Evolutionary conservation across 2,113 vertebrate species (phyloP).

Genomic region (Toxotes jaculatrix): DNA sequence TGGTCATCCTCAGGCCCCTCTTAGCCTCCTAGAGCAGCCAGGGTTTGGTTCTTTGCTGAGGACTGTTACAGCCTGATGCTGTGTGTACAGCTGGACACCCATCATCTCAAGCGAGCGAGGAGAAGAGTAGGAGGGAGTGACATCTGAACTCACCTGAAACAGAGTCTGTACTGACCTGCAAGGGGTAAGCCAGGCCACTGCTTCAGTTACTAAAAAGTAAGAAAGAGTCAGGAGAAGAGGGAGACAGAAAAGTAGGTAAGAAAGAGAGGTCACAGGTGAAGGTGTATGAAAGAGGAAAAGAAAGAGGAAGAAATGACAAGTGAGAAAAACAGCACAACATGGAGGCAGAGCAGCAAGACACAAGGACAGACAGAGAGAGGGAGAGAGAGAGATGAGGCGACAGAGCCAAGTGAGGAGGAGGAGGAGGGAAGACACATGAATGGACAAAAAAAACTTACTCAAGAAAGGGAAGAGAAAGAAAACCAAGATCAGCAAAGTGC

Average conservation of each 20-base stretch:
- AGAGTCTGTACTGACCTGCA: conserved; percentile 19
- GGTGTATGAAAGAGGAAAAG: background rate
- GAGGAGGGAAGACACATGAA: conserved; percentile 23
- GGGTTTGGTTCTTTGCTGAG: conserved; percentile 25
- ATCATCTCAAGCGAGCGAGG: conserved; percentile 24
- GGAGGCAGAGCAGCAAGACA: conserved; percentile 10
- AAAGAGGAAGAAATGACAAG: conserved; percentile 8
- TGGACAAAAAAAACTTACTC: conserved; percentile 8
- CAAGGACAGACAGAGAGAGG: conserved; percentile 16
- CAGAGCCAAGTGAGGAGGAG: conserved; percentile 10
- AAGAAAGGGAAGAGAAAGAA: background rate
- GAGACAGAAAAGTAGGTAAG: background rate
- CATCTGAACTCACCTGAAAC: conserved; percentile 48
- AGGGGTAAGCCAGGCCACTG: conserved; percentile 11
- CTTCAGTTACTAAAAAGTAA: background rate
- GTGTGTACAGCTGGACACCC: conserved; percentile 28
- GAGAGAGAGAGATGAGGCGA: background rate
- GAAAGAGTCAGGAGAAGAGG: background rate
- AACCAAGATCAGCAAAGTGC: conserved; percentile 35
- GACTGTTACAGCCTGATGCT: conserved; percentile 20
- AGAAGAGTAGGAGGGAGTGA: conserved; percentile 11
- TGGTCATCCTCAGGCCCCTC: conserved; percentile 30
- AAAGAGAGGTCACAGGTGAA: conserved; percentile 17
- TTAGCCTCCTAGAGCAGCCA: conserved; percentile 14
- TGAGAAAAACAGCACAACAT: background rate